Evolutionary conservation across 2,888 invertebrate species (phyloP).

Genomic region (Anthrax anthrax): DNA sequence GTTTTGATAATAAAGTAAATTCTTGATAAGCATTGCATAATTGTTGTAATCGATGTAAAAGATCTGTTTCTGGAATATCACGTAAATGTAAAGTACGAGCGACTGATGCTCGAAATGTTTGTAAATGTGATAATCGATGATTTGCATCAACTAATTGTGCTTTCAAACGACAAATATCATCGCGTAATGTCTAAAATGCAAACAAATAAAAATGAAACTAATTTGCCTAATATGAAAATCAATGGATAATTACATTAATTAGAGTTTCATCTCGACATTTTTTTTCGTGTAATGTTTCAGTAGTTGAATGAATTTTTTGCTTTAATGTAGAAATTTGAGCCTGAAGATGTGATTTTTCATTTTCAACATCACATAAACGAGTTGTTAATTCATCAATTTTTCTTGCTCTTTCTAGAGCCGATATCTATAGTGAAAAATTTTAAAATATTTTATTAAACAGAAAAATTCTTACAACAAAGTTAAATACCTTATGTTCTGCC

Average conservation of each 20-base stretch:
- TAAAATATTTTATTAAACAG: not conserved
- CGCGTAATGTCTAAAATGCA: constrained; percentile 43
- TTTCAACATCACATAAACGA: constrained; percentile 65
- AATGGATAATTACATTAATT: constrained; percentile 23
- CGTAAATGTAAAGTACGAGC: constrained; percentile 59
- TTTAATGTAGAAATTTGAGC: constrained; percentile 26
- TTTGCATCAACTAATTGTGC: constrained; percentile 58
- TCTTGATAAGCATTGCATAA: constrained; percentile 76
- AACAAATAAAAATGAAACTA: constrained; percentile 21
- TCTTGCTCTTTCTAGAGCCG: constrained; percentile 65
- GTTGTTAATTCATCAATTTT: constrained; percentile 74
- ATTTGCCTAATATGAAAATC: not conserved
- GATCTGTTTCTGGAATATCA: constrained; percentile 60
- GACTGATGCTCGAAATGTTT: constrained; percentile 60
- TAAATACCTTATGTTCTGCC: constrained; percentile 64
- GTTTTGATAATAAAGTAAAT: constrained; percentile 66
- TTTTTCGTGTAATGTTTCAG: constrained; percentile 30
- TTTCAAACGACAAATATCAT: constrained; percentile 61
- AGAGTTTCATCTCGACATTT: constrained; percentile 31
- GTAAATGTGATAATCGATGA: constrained; percentile 61
- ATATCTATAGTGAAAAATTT: constrained; percentile 48
- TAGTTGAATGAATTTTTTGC: constrained; percentile 26
- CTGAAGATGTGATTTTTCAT: constrained; percentile 47
- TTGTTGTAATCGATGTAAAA: constrained; percentile 64
- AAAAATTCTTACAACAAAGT: not conserved